phyloP scores from a whole-genome alignment of 2,113 vertebrate genomes.

The Alexandromys fortis region DNA sequence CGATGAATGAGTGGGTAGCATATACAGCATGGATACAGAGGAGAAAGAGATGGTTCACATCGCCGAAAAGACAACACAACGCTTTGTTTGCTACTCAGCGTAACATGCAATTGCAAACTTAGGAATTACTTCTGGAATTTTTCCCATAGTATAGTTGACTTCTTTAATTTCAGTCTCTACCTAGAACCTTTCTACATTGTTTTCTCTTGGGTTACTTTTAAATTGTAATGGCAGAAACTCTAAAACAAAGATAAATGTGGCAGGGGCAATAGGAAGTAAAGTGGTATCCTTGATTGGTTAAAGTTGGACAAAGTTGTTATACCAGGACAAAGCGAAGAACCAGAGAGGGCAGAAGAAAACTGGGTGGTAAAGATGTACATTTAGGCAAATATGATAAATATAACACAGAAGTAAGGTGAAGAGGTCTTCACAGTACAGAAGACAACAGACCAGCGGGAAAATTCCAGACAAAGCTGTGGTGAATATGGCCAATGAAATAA shows the following conservation, averaged over 20 bases:
- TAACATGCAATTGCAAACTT: not conserved
- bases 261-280: not conserved
- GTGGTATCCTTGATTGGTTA: not conserved
- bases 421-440: not conserved
- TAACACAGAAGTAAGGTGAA: not conserved
- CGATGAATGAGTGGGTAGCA: not conserved
- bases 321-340: not conserved
- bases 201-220: constrained; percentile 45
- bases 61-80: not conserved
- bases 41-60: not conserved
- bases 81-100: not conserved
- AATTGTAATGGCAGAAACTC: not conserved
- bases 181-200: not conserved
- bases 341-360: not conserved
- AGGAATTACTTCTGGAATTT: not conserved
- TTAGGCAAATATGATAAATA: not conserved
- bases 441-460: not conserved
- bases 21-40: not conserved
- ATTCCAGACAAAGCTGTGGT: not conserved
- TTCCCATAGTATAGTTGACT: not conserved
- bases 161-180: not conserved
- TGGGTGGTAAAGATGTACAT: not conserved
- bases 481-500: not conserved
- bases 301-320: not conserved
- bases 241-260: not conserved